Base-by-base conservation (phyloP, 2,797 vertebrate genomes). In the Cetoscarus ocellatus region DNA sequence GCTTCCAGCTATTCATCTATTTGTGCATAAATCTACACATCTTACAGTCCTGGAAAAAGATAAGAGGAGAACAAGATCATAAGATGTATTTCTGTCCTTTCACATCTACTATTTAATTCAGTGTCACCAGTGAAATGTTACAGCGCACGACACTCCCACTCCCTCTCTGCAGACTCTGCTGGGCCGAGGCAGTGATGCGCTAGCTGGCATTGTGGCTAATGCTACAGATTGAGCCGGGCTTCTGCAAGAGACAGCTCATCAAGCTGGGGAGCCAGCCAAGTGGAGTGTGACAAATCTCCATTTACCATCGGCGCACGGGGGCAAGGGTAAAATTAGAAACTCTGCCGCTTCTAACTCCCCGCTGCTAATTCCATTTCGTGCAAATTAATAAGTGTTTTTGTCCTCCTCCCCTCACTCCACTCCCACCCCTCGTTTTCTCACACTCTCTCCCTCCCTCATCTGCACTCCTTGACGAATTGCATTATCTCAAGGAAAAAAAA, bases 221-320 rank as follows among this genome's bases (percentile, higher is more conserved):
- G 82, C 79, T 67, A 58, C 79, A 88, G 83, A 89, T 68, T 62
- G 83, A 87, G 76, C 65, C 67, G 76, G 75, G 79, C 79, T 88
- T 80, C 84, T 74, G 84, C 70, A 82, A 88, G 86, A 86, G 89
- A 90, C 87, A 92, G 92, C 91, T 94, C 93, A 94, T 94, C 92
- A 91, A 83, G 86, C 88, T 75, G 80, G 91, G 92, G 93, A 94
- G 87, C 80, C 89, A 85, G 94, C 92, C 93, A 93, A 95, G 93
- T 92, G 88, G 89, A 94, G 94, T 93, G 94, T 94, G 94, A 95
- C 94, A 95, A 94, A 95, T 95, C 94, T 95, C 92, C 91, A 94
- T 94, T 95, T 94, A 94, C 93, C 90, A 91, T 93, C 80, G 69
- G 85, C 87, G 68, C 91, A 92, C 80, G 73, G 91, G 92, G 92